Percentiles rank a stretch among this genome's conserved stretches.
Evolutionary conservation across 2,888 invertebrate genomes (phyloP).

Genomic region (Muschampia staudingeri): DNA sequence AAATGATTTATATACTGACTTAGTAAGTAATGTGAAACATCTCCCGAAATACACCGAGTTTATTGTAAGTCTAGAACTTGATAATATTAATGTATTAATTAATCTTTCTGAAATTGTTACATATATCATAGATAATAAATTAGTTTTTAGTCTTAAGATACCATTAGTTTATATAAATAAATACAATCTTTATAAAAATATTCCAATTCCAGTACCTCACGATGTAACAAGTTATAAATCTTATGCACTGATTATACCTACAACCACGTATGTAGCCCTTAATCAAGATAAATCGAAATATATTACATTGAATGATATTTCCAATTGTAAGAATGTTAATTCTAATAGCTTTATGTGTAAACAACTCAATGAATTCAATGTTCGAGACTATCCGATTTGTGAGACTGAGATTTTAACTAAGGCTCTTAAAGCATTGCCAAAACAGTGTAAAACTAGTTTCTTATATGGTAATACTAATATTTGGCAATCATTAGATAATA

Average conservation of each 20-base stretch:
- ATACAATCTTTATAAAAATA: constrained; percentile 15
- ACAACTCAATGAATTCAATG: not conserved
- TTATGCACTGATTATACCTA: constrained; percentile 20
- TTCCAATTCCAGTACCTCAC: constrained; percentile 30
- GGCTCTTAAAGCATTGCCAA: not conserved
- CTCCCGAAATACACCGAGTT: constrained; percentile 18
- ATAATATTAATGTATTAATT: constrained; percentile 30
- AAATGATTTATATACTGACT: constrained; percentile 15
- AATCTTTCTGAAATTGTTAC: constrained; percentile 13
- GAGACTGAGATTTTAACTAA: constrained; percentile 25
- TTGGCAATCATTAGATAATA: constrained; percentile 27
- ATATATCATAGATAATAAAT: constrained; percentile 19
- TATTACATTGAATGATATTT: not conserved
- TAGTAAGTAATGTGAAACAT: constrained; percentile 23
- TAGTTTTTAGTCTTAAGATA: constrained; percentile 30
- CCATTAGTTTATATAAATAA: constrained; percentile 19
- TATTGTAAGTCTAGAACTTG: constrained; percentile 27
- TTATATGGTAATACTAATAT: constrained; percentile 2
- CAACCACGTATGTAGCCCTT: not conserved
- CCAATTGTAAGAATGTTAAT: not conserved
- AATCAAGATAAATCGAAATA: constrained; percentile 23
- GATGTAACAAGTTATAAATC: not conserved
- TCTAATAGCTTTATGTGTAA: not conserved
- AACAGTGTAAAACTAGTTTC: constrained; percentile 30
- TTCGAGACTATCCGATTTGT: constrained; percentile 18